phyloP scores from a whole-genome alignment of 2,113 vertebrate genomes.

The Lamprologus callipterus region DNA sequence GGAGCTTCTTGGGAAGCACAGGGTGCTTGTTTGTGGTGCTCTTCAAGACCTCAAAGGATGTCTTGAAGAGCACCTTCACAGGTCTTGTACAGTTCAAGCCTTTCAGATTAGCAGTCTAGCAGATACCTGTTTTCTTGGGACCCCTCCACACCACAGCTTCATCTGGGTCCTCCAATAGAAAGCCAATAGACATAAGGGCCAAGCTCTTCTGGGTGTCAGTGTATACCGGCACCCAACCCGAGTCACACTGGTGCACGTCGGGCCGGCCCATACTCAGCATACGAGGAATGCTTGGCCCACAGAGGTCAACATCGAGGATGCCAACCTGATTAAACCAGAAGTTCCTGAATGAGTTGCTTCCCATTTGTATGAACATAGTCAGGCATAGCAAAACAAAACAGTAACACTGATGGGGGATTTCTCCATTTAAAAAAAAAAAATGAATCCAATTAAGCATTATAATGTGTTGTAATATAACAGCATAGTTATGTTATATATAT shows the following conservation, averaged over 20 bases:
- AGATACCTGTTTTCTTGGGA: constrained; percentile 88
- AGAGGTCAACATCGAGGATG: constrained; percentile 90
- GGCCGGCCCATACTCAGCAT: constrained; percentile 77
- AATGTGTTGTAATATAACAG: background rate
- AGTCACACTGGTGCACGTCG: constrained; percentile 88
- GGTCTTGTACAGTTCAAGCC: background rate
- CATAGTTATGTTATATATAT: background rate
- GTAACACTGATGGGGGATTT: background rate
- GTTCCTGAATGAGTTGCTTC: background rate
- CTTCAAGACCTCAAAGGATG: background rate
- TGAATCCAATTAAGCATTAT: background rate
- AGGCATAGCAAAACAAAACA: background rate
- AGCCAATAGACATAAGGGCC: constrained; percentile 92
- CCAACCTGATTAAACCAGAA: constrained; percentile 76
- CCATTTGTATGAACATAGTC: background rate
- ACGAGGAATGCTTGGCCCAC: constrained; percentile 90
- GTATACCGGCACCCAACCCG: constrained; percentile 89
- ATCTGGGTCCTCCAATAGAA: constrained; percentile 85
- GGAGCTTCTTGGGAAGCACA: background rate
- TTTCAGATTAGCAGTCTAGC: background rate
- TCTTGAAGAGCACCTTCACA: background rate
- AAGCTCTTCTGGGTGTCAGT: constrained; percentile 77
- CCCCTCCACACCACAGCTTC: constrained; percentile 95
- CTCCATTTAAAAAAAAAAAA: fast-evolving
- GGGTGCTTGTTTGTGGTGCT: background rate